Evolutionary conservation across 2,113 vertebrate genomes (phyloP).

Genomic region (Ceuthmochares aereus): DNA sequence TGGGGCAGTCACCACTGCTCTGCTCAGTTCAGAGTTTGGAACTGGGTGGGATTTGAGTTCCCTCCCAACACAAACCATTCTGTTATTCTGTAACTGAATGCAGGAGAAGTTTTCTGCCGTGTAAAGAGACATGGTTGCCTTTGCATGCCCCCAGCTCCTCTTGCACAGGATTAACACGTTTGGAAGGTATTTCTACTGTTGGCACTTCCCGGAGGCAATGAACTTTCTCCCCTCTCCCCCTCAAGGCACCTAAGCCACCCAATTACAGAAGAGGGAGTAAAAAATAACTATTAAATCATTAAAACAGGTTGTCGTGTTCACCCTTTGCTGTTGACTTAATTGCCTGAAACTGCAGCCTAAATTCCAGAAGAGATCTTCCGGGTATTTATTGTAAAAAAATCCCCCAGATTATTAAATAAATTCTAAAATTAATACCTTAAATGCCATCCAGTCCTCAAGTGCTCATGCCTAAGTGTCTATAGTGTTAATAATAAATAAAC

Average conservation of each 20-base stretch:
- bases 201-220: not conserved
- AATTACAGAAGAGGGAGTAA: not conserved
- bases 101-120: not conserved
- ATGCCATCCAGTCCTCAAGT: not conserved
- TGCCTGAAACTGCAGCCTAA: not conserved
- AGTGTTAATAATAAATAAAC: not conserved
- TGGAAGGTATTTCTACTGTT: not conserved
- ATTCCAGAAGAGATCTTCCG: not conserved
- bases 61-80: too few relatives aligned
- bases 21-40: too few relatives aligned
- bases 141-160: not conserved
- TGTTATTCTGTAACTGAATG: too few relatives aligned
- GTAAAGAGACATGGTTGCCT: too few relatives aligned
- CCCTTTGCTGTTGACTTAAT: not conserved
- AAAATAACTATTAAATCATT: not conserved
- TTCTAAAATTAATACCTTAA: not conserved
- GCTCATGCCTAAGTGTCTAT: not conserved
- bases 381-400: not conserved
- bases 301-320: not conserved
- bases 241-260: not conserved
- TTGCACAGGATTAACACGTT: fast-evolving
- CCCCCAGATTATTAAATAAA: not conserved
- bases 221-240: not conserved
- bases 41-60: too few relatives aligned
- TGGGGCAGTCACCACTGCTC: too few relatives aligned